phyloP scores from a whole-genome alignment of 2,113 vertebrate genomes.

The Gallinago undulata region DNA sequence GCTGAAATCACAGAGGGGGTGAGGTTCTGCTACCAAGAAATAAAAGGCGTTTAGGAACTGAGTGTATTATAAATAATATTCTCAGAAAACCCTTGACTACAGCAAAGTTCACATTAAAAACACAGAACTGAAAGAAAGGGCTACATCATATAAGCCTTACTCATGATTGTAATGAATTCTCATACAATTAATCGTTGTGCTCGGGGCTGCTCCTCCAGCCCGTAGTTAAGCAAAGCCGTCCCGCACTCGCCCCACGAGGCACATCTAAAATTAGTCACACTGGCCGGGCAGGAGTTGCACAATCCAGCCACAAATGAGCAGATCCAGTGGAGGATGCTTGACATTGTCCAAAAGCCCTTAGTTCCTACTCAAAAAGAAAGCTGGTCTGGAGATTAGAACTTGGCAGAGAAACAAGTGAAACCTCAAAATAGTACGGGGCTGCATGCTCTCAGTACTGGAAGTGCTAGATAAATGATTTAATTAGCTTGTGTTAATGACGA shows the following conservation, averaged over 20 bases:
- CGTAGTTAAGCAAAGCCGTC: background rate
- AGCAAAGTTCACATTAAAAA: background rate
- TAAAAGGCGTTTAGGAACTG: background rate
- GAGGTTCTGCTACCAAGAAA: background rate
- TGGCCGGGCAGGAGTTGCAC: background rate
- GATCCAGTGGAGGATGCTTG: background rate
- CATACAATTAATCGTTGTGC: background rate
- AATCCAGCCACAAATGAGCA: background rate
- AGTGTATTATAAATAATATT: background rate
- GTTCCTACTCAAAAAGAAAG: background rate
- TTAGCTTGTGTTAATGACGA: background rate
- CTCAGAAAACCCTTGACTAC: background rate
- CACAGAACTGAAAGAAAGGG: background rate
- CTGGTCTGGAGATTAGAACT: background rate
- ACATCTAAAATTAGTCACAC: background rate
- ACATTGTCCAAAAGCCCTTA: background rate
- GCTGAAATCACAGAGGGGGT: background rate
- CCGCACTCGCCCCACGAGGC: fast-evolving
- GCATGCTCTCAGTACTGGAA: background rate
- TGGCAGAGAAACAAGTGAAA: background rate
- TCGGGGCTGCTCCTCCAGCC: background rate
- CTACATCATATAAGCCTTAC: background rate
- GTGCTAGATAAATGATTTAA: background rate
- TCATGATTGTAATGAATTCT: background rate
- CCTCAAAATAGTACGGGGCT: background rate